Evolutionary conservation across 1,140 invertebrate species (phyloP).

Genomic region (Ruditapes philippinarum): DNA sequence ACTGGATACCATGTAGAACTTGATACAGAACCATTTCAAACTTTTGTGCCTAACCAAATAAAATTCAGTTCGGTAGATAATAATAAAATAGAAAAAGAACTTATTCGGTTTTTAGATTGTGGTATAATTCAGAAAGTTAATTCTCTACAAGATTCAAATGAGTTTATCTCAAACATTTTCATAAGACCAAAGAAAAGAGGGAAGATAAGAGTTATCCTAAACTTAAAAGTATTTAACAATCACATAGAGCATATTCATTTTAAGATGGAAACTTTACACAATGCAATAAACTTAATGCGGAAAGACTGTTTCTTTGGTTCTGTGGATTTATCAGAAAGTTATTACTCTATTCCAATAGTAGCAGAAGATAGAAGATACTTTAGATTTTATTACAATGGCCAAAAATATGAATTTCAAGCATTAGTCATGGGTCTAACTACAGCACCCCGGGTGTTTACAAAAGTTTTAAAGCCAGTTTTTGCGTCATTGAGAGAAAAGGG

Average conservation of each 20-base stretch:
- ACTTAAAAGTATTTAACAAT: slow-evolving; percentile 9
- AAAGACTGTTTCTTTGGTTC: slow-evolving; percentile 53
- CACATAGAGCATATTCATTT: slow-evolving; percentile 15
- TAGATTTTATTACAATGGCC: slow-evolving; percentile 8
- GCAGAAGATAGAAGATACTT: neutral
- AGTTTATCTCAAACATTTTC: slow-evolving; percentile 28
- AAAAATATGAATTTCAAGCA: neutral
- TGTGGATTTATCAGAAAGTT: slow-evolving; percentile 67
- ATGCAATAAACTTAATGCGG: slow-evolving; percentile 1
- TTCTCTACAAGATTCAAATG: neutral
- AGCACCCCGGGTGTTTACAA: slow-evolving; percentile 35
- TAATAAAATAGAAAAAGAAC: neutral
- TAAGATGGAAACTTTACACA: slow-evolving; percentile 26
- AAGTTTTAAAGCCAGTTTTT: slow-evolving; percentile 49
- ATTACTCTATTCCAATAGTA: slow-evolving; percentile 42
- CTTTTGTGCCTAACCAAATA: neutral
- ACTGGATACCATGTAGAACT: neutral
- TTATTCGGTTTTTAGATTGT: neutral
- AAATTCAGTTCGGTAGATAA: neutral
- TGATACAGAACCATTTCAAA: neutral
- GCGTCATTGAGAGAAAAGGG: neutral
- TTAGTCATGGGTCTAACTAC: neutral
- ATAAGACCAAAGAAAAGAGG: neutral
- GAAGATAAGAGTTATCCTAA: neutral
- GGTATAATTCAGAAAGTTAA: neutral